Base-by-base conservation (phyloP, 1,140 invertebrate genomes). In the Dendrolimus kikuchii region DNA sequence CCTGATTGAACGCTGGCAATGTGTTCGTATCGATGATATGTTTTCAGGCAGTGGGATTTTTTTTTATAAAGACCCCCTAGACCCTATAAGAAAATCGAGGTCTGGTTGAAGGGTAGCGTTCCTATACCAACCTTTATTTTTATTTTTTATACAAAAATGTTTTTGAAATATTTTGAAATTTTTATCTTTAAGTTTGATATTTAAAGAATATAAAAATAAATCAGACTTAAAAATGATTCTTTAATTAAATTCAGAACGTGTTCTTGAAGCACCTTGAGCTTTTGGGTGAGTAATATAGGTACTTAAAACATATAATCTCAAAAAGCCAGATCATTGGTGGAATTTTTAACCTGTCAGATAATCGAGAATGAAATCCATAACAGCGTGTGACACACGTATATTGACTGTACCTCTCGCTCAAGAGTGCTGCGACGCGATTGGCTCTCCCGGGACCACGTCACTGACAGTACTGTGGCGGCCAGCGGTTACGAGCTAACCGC, bases 161-260 rank as follows among this genome's bases (percentile, higher is more conserved):
- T 8, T 4, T 46, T n/a, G 2, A 46, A 4, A 0, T 23, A 0
- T 6, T 10, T 9, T 46, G 7, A 8, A 46, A 46, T 46, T 46
- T 46, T n/a, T 46, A 46, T 46, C 0, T 10, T 46, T 8, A 9
- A 46, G 10, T 46, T 46, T 4, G 6, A 46, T n/a, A 23, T 46
- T 46, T 46, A 46, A 46, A 46, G 10, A 46, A 46, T 46, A 46
- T n/a, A 46, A 46, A 46, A 46, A 46, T 46, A n/a, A 46, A 23
- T 3, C 45, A 1, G 23, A 10, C 6, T 6, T 23, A 46, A 46
- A 46, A 46, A 46, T 46, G 23, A 4, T 46, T 46, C n/a, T 46
- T 8, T 23, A 46, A 46, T 9, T 4, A 46, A n/a, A 46, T 46
- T 7, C 23, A 46, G 23, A 46, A 9, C 8, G 5, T 46, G 45